A percentile compares a stretch with the other conserved stretches of the same genome.
Evolutionary conservation across 2,888 invertebrate species (phyloP).

Genomic region (Cactoblastis cactorum): DNA sequence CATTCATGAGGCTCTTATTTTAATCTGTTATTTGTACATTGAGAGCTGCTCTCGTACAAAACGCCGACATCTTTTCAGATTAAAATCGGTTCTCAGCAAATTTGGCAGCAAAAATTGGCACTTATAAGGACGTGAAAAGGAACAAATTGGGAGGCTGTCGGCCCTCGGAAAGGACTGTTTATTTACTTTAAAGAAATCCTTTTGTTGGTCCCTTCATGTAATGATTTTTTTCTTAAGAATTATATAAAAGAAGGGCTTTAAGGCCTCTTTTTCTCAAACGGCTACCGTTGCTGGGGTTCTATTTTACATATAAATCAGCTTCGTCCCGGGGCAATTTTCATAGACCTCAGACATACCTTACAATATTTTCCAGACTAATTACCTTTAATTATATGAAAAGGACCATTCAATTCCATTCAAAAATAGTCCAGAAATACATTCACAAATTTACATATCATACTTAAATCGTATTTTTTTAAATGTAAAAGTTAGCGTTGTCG

Average conservation of each 20-base stretch:
- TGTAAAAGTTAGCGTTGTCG: no score
- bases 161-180: neutral
- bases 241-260: neutral
- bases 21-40: neutral
- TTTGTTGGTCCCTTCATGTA: neutral
- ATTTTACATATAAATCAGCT: no score
- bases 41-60: neutral
- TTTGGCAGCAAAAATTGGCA: neutral
- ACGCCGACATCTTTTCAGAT: neutral
- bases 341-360: no score
- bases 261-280: neutral
- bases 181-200: conserved; percentile 1
- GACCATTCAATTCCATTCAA: no score
- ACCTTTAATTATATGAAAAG: no score
- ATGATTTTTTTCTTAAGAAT: neutral
- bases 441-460: no score
- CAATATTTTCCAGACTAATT: no score
- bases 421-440: no score
- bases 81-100: neutral
- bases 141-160: neutral
- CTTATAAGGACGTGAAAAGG: neutral
- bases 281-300: no score
- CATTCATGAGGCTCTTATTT: neutral
- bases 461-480: no score
- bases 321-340: no score